phyloP scores from a whole-genome alignment of 2,797 vertebrate genomes.

The Choloepus didactylus region DNA sequence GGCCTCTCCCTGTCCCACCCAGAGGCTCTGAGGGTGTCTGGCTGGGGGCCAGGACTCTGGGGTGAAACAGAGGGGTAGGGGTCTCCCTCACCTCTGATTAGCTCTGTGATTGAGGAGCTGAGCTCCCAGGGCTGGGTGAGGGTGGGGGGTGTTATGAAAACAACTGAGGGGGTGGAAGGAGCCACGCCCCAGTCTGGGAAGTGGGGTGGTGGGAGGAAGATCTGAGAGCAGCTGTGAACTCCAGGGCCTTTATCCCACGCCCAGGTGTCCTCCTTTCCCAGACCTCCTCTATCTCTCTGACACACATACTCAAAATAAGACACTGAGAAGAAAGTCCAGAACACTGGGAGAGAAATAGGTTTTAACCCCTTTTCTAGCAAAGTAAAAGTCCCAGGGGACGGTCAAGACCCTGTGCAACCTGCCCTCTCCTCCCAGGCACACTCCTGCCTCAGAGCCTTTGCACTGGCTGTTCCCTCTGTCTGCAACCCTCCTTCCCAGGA shows the following conservation, averaged over 20 bases:
- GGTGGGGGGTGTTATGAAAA: background rate
- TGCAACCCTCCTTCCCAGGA: background rate
- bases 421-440: background rate
- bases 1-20: background rate
- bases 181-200: conserved; percentile 52
- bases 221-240: background rate
- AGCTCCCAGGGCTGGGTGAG: background rate
- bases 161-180: background rate
- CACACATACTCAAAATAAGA: background rate
- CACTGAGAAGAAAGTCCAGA: conserved; percentile 14
- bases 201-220: background rate
- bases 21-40: background rate
- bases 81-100: conserved; percentile 14
- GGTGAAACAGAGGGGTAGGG: background rate
- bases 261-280: background rate
- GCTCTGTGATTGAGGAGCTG: background rate
- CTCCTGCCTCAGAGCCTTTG: background rate
- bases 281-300: background rate
- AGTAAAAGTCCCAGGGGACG: background rate
- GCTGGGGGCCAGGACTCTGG: background rate
- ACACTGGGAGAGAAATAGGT: background rate
- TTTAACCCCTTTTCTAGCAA: background rate
- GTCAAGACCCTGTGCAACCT: background rate
- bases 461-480: background rate
- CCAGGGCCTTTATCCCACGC: background rate